Conservation (phyloP, 2,888 invertebrate genomes). For the Pecten maximus region DNA sequence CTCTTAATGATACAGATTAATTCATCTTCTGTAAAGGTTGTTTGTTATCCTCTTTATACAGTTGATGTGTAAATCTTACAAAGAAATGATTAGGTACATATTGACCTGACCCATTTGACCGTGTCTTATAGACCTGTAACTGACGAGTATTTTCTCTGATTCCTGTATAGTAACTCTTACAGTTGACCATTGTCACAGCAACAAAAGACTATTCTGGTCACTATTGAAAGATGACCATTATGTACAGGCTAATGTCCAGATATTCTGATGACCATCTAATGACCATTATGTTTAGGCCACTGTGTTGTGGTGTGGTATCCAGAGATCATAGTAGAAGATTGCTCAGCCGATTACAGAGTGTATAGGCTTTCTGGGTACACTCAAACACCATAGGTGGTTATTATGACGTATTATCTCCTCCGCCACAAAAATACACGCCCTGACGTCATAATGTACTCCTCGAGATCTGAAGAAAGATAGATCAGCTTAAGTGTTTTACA, state of each 20-base stretch:
- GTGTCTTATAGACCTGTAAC: background rate
- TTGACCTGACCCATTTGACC: background rate
- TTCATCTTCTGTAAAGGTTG: no score
- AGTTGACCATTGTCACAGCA: background rate
- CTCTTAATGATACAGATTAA: no score
- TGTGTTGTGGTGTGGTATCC: background rate
- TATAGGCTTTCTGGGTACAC: background rate
- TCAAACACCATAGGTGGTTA: constrained; percentile 10
- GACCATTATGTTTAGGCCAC: background rate
- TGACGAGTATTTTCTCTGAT: background rate
- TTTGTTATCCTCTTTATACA: background rate
- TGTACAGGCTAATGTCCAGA: background rate
- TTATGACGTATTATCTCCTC: constrained; percentile 2
- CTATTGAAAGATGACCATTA: background rate
- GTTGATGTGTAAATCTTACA: background rate
- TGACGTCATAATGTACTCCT: constrained; percentile 20
- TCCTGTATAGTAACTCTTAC: background rate
- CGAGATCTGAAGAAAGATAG: background rate
- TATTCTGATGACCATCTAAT: background rate
- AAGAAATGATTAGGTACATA: background rate
- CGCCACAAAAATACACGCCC: background rate
- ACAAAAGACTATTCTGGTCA: background rate
- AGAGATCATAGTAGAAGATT: background rate
- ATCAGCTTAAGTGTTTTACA: constrained; percentile 24
- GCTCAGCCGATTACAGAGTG: background rate